Conservation (phyloP, 2,888 invertebrate genomes). For the Nysson spinosus region DNA sequence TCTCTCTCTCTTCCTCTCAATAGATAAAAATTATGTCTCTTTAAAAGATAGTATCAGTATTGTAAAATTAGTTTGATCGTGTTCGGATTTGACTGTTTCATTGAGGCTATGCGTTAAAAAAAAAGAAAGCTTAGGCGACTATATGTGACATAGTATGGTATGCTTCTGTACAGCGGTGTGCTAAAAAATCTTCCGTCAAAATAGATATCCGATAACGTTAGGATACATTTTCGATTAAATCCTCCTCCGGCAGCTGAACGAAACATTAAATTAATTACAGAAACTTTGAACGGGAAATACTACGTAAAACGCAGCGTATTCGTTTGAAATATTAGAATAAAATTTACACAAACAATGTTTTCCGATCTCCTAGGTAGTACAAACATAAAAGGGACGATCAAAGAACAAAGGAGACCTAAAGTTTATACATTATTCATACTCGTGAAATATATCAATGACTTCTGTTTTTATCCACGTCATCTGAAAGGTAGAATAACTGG, state of each 20-base stretch:
- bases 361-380: constrained; percentile 15
- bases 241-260: no score
- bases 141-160: constrained; percentile 24
- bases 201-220: constrained; percentile 13
- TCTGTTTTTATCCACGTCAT: constrained; percentile 24
- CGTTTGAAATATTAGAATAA: constrained; percentile 1
- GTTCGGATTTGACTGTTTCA: constrained; percentile 21
- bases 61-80: background rate
- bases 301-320: constrained; percentile 24
- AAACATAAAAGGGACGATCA: constrained; percentile 20
- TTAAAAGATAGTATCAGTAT: background rate
- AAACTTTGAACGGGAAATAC: constrained; percentile 13
- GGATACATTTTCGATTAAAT: background rate
- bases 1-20: background rate
- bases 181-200: constrained; percentile 25
- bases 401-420: constrained; percentile 34
- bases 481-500: constrained; percentile 33
- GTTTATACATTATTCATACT: constrained; percentile 27
- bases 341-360: background rate
- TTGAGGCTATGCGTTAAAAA: constrained; percentile 17
- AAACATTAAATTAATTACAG: constrained; percentile 12
- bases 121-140: constrained; percentile 40
- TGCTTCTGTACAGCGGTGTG: constrained; percentile 38
- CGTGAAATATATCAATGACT: constrained; percentile 22
- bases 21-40: background rate